These are phyloP conservation scores for Tichodroma muraria DNA, from an alignment of 2,113 vertebrate species.

Conservation along the genomic window DNA sequence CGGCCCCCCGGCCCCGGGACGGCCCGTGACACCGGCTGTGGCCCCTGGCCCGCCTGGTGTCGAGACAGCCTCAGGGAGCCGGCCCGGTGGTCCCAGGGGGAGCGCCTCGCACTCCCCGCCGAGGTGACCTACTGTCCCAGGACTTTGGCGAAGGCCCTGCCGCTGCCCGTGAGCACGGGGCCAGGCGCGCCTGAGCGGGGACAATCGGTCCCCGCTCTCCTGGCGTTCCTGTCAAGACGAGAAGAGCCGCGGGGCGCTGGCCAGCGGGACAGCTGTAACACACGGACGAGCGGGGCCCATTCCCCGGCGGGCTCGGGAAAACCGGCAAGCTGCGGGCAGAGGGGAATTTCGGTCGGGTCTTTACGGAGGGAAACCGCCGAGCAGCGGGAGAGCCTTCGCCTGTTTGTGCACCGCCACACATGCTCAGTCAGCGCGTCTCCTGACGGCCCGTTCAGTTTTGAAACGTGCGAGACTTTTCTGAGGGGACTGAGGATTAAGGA, in stretches of 20 bases:
- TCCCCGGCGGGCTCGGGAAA: neutral
- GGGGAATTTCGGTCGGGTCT: neutral
- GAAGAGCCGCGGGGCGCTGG: neutral
- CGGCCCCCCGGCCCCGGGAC: neutral
- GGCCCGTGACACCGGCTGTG: neutral
- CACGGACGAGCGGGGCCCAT: neutral
- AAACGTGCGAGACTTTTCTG: neutral
- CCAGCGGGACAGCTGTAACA: neutral
- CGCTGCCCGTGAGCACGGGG: neutral
- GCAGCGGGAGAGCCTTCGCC: neutral
- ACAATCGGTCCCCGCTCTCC: neutral
- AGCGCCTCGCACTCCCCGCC: no score
- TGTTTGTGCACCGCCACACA: neutral
- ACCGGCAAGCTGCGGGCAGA: neutral
- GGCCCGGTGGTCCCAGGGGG: rapidly evolving
- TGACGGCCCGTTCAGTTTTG: neutral
- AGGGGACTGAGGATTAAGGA: neutral
- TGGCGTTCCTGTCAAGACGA: rapidly evolving
- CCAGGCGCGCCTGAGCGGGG: neutral
- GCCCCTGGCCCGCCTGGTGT: neutral
- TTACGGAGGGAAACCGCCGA: neutral
- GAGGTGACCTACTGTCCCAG: neutral
- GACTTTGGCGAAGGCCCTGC: neutral
- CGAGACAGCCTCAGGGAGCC: neutral
- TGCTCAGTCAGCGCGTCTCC: neutral